Evolutionary conservation across 64 coral and sea anemone species (phyloP).

Genomic region (Pachyseris speciosa): DNA sequence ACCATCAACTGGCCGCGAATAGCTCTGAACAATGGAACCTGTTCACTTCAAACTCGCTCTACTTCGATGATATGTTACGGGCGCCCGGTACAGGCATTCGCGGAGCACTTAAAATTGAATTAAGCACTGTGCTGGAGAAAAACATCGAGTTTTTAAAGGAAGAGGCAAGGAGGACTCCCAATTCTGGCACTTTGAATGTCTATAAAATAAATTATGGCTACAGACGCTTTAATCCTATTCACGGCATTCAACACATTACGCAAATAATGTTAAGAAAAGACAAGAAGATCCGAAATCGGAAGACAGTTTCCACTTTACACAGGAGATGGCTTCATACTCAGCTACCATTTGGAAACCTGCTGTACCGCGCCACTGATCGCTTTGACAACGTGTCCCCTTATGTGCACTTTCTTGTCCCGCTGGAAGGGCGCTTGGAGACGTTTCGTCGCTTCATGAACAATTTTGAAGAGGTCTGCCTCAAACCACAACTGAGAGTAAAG

Average conservation of each 20-base stretch:
- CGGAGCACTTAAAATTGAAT: slow-evolving; percentile 66
- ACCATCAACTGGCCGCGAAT: slow-evolving; percentile 48
- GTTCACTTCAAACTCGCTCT: slow-evolving; percentile 78
- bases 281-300: not conserved
- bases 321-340: slow-evolving; percentile 69
- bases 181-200: slow-evolving; percentile 54
- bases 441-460: slow-evolving; percentile 89
- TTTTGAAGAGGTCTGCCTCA: slow-evolving; percentile 83
- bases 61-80: slow-evolving; percentile 60
- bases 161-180: slow-evolving; percentile 60
- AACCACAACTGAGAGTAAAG: slow-evolving; percentile 69
- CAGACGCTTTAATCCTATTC: slow-evolving; percentile 69
- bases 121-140: slow-evolving; percentile 69
- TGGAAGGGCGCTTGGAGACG: slow-evolving; percentile 71
- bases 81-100: slow-evolving; percentile 77
- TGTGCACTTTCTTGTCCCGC: slow-evolving; percentile 87
- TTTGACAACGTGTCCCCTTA: not conserved
- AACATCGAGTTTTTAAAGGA: slow-evolving; percentile 64
- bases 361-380: slow-evolving; percentile 53
- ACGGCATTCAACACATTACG: slow-evolving; percentile 80
- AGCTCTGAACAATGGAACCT: slow-evolving; percentile 75
- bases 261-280: slow-evolving; percentile 79
- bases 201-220: slow-evolving; percentile 91
- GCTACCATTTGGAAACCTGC: slow-evolving; percentile 80
- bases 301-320: slow-evolving; percentile 17